Base-by-base conservation (phyloP, 1,140 invertebrate genomes). In the Habropoda laboriosa region DNA sequence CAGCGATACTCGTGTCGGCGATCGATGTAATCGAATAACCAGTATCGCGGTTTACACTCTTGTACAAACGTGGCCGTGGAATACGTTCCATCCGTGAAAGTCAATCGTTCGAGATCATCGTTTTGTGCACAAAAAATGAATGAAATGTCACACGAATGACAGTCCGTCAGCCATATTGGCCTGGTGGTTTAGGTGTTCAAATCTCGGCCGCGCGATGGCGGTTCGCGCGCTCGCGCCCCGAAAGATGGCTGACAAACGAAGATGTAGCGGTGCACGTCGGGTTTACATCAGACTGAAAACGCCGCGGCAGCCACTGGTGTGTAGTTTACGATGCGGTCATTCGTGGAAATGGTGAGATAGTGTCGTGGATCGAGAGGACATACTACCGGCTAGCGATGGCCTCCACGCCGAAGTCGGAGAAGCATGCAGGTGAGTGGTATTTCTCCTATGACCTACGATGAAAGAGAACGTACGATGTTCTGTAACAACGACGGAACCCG, bases 221-320 rank as follows among this genome's bases (percentile, higher is more conserved):
- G 45, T 68, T 40, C 12, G 61, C 60, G 72, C 73, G 73, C 75
- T 67, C 77, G 72, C 83, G 73, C 83, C 82, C 83, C 81, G 84
- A 89, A 92, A 91, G 85, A 92, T 92, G 91, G 91, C 91, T 88
- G 91, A 91, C 89, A 91, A 90, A 91, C 89, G 88, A 91, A 92
- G 91, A 92, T 91, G 91, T 92, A 92, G 91, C 91, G 90, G 90
- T 91, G 89, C 88, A 89, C 87, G 88, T 91, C 88, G 88, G 86
- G 87, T 92, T 92, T 90, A 92, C 88, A 91, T 92, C 87, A 90
- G 90, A 88, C 86, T 89, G 87, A 92, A 91, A 91, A 87, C 89
- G 87, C 87, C 88, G 87, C 85, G 70, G 74, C 81, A 81, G 72
- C 73, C 49, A 70, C 83, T 86, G 85, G 89, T 88, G 89, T 80